Conservation (phyloP, 2,888 invertebrate genomes). For the Mythimna pallens region DNA sequence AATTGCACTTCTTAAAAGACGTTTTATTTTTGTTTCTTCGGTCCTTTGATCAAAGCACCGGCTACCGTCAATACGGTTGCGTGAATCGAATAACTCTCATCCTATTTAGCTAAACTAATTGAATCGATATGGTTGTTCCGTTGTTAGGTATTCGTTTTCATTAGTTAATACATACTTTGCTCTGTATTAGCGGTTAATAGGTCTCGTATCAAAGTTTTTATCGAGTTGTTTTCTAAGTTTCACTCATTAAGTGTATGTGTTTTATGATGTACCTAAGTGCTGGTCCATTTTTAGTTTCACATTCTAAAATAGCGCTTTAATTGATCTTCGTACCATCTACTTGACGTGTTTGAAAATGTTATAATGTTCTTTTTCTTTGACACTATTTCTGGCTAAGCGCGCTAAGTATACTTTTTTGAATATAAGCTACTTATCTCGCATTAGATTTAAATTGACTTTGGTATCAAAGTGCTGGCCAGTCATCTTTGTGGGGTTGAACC, state of each 20-base stretch:
- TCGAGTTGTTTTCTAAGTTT: conserved; percentile 41
- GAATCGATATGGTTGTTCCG: conserved; percentile 76
- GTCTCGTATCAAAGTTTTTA: conserved; percentile 48
- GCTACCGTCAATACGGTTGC: conserved; percentile 72
- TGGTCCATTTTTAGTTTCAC: conserved; percentile 22
- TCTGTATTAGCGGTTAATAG: conserved; percentile 60
- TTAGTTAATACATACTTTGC: conserved; percentile 71
- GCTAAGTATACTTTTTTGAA: conserved; percentile 25
- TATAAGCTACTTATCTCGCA: conserved; percentile 68
- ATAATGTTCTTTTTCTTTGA: conserved; percentile 14
- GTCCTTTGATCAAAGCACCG: conserved; percentile 74
- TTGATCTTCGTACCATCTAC: not conserved
- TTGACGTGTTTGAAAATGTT: not conserved
- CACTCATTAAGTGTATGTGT: conserved; percentile 35
- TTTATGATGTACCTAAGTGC: conserved; percentile 19
- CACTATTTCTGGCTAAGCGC: not conserved
- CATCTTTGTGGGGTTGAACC: conserved; percentile 78
- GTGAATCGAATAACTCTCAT: conserved; percentile 77
- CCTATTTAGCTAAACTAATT: conserved; percentile 79
- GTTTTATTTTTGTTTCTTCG: conserved; percentile 65
- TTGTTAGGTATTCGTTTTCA: conserved; percentile 79
- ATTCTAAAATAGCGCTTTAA: conserved; percentile 20
- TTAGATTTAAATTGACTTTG: conserved; percentile 77
- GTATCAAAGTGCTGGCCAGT: conserved; percentile 74
- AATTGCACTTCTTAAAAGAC: conserved; percentile 71